A percentile compares a stretch with the other conserved stretches of the same genome.
These are phyloP conservation scores for Laticauda colubrina DNA, from an alignment of 2,113 vertebrate genomes.

Conservation along the genomic window DNA sequence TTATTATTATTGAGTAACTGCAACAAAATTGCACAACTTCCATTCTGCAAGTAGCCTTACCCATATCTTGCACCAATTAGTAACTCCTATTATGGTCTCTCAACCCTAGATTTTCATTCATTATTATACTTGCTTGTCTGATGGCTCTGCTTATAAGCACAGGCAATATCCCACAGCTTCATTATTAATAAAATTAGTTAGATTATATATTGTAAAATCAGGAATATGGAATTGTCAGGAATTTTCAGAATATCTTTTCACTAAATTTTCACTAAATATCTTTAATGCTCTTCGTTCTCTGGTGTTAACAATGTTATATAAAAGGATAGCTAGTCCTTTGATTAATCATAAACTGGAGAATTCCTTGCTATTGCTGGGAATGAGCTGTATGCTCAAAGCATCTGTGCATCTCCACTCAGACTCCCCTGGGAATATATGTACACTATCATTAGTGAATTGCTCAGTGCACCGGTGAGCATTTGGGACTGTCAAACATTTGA, in stretches of 20 bases:
- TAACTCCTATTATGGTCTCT: neutral
- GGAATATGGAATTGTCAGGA: neutral
- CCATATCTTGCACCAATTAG: neutral
- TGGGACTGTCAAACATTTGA: conserved; percentile 54
- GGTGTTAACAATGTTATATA: neutral
- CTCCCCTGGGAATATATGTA: conserved; percentile 38
- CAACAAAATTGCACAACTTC: neutral
- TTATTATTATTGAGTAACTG: neutral
- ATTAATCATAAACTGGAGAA: neutral
- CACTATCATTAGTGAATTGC: conserved; percentile 58
- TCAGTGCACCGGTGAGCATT: conserved; percentile 42
- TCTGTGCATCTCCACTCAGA: conserved; percentile 27
- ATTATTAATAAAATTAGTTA: conserved; percentile 1
- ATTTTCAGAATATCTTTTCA: no score
- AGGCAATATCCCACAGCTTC: conserved; percentile 1
- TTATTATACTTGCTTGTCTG: neutral
- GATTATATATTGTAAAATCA: neutral
- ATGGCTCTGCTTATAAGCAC: conserved; percentile 13
- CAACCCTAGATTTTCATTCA: neutral
- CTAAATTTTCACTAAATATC: neutral
- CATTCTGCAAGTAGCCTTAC: neutral
- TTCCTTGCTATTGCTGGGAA: conserved; percentile 12
- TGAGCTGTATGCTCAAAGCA: conserved; percentile 17
- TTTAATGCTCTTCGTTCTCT: accelerated
- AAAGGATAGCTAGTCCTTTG: conserved; percentile 41